These are phyloP conservation scores for Phytoseiulus persimilis DNA, from an alignment of 2,888 invertebrate species.

Conservation along the genomic window DNA sequence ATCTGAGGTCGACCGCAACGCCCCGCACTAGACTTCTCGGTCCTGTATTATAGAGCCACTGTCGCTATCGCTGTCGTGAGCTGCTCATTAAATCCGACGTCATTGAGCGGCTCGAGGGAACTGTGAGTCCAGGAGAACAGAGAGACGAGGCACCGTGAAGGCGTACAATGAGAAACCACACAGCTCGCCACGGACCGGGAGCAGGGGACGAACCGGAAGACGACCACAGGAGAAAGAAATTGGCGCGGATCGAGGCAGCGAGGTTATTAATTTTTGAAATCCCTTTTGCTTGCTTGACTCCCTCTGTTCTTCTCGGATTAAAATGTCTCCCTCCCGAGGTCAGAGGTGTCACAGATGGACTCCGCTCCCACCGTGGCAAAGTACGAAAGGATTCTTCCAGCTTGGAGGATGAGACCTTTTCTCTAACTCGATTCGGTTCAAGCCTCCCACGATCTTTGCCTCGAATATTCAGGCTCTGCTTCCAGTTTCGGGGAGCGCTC, in stretches of 20 bases:
- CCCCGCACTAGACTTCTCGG: background rate
- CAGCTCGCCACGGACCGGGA: background rate
- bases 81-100: background rate
- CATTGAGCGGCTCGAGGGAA: background rate
- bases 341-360: background rate
- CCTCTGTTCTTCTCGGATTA: background rate
- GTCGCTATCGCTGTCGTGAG: background rate
- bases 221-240: background rate
- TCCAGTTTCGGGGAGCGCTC: no score
- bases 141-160: background rate
- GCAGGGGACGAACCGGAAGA: background rate
- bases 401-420: background rate
- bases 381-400: background rate
- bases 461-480: no score
- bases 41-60: background rate
- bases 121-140: background rate
- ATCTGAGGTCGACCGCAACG: background rate
- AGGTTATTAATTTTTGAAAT: background rate
- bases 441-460: background rate
- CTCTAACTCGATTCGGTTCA: background rate
- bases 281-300: background rate
- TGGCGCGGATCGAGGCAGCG: background rate
- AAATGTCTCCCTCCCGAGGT: background rate
- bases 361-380: background rate
- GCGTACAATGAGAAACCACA: background rate